Evolutionary conservation across 2,113 vertebrate genomes (phyloP).

Genomic region (Camelus bactrianus): DNA sequence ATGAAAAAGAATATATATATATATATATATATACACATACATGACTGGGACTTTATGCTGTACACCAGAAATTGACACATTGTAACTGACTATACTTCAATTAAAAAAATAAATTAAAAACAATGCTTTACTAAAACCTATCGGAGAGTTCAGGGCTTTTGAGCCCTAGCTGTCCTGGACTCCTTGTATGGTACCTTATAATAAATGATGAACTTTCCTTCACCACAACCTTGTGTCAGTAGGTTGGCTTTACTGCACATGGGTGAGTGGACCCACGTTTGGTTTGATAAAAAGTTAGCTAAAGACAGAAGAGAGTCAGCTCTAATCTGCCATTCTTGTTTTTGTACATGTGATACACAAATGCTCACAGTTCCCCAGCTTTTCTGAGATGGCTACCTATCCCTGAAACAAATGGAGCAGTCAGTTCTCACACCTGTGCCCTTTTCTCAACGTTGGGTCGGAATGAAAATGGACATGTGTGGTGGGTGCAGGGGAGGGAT

Average conservation of each 20-base stretch:
- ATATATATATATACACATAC: too few relatives aligned
- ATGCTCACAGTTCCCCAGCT: neutral
- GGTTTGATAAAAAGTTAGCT: neutral
- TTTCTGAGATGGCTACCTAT: neutral
- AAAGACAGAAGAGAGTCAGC: neutral
- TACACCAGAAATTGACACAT: neutral
- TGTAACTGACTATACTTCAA: neutral
- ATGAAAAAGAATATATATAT: neutral
- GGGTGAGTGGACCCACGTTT: neutral
- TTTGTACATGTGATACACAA: neutral
- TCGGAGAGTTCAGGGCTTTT: neutral
- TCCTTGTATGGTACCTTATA: neutral
- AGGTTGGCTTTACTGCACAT: neutral
- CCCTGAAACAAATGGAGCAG: neutral
- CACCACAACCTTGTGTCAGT: neutral
- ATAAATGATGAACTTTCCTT: neutral
- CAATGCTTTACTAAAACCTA: neutral
- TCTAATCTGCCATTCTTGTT: neutral
- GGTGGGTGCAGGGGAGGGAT: neutral
- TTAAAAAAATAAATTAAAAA: neutral
- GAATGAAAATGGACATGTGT: neutral
- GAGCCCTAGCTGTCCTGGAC: neutral
- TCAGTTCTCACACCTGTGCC: neutral
- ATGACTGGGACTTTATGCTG: neutral
- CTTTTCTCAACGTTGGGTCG: neutral